A percentile compares a stretch with the other conserved stretches of the same genome.
These are phyloP conservation scores for Leptopilina drosophilae DNA, from an alignment of 2,888 invertebrate genomes.

Conservation along the genomic window DNA sequence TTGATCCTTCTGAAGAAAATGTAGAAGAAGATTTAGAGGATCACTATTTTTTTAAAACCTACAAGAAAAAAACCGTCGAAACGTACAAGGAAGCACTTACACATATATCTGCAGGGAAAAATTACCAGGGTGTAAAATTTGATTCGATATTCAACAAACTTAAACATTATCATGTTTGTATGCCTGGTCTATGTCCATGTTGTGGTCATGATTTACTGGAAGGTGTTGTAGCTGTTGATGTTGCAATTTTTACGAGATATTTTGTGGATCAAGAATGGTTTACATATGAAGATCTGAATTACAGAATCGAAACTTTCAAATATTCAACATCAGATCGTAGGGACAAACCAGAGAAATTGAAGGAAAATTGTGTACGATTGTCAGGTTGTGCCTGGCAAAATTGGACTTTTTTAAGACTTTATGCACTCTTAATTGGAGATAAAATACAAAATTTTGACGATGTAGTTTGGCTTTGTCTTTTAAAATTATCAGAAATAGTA, in stretches of 20 bases:
- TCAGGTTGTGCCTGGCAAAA: constrained; percentile 53
- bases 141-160: constrained; percentile 54
- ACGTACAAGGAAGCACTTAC: background rate
- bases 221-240: constrained; percentile 49
- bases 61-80: constrained; percentile 12
- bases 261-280: constrained; percentile 53
- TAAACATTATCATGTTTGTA: constrained; percentile 50
- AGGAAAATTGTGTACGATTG: constrained; percentile 43
- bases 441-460: constrained; percentile 49
- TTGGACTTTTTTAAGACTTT: constrained; percentile 50
- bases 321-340: constrained; percentile 49
- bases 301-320: constrained; percentile 41
- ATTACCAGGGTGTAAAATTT: constrained; percentile 49
- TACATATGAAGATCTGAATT: constrained; percentile 45
- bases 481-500: constrained; percentile 6
- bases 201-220: constrained; percentile 55
- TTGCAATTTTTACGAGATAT: constrained; percentile 43
- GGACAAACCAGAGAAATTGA: constrained; percentile 50
- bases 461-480: constrained; percentile 49
- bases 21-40: constrained; percentile 6
- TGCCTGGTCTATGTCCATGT: constrained; percentile 54
- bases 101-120: background rate
- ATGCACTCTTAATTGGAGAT: constrained; percentile 51
- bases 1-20: background rate
- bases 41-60: background rate